Evolutionary conservation across 2,797 vertebrate species (phyloP).

Genomic region (Coracias cyanogaster): DNA sequence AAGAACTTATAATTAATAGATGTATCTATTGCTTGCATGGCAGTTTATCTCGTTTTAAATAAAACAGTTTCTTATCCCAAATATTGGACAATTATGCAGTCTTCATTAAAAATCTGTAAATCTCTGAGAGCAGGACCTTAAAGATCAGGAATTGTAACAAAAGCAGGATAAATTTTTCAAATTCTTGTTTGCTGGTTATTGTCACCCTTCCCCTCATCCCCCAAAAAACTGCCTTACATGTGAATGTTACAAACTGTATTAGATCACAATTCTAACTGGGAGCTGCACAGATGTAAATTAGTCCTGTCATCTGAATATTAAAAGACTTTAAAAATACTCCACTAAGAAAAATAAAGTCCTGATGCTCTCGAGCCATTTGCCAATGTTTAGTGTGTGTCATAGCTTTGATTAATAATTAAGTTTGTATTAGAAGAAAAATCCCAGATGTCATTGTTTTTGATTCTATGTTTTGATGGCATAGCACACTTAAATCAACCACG

Average conservation of each 20-base stretch:
- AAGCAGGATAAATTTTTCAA: not conserved
- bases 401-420: slow-evolving; percentile 60
- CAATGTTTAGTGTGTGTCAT: slow-evolving; percentile 29
- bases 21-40: not conserved
- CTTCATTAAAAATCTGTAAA: not conserved
- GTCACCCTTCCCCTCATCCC: not conserved
- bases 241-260: not conserved
- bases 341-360: slow-evolving; percentile 40
- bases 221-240: not conserved
- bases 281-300: not conserved
- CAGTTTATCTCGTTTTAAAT: not conserved
- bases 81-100: not conserved
- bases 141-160: not conserved
- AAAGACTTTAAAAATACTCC: slow-evolving; percentile 32
- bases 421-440: slow-evolving; percentile 41
- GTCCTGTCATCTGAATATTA: not conserved
- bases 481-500: not conserved
- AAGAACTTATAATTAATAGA: not conserved
- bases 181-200: not conserved
- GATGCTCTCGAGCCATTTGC: slow-evolving; percentile 25
- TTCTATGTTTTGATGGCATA: not conserved
- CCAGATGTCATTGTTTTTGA: slow-evolving; percentile 45
- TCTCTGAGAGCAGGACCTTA: not conserved
- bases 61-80: not conserved
- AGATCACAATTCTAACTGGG: not conserved